Evolutionary conservation across 1,140 invertebrate species (phyloP).

Genomic region (Diabrotica undecimpunctata): DNA sequence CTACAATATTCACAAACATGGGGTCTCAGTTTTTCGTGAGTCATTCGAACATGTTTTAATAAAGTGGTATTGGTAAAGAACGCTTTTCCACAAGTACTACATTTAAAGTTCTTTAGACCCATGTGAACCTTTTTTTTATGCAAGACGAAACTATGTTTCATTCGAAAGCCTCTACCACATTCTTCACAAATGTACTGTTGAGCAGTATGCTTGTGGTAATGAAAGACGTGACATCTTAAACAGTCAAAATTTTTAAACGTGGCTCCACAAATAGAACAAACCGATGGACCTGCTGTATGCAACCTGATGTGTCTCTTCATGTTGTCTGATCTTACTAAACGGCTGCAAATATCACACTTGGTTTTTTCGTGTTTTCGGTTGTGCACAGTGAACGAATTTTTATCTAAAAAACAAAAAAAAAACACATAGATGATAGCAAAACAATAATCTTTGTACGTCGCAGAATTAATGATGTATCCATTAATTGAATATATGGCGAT

Average conservation of each 20-base stretch:
- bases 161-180: slow-evolving; percentile 22
- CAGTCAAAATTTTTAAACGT: slow-evolving; percentile 38
- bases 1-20: slow-evolving; percentile 26
- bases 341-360: slow-evolving; percentile 29
- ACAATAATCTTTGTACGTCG: too few relatives aligned
- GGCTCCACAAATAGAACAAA: slow-evolving; percentile 35
- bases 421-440: not conserved
- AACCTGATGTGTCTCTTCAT: slow-evolving; percentile 32
- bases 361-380: slow-evolving; percentile 29
- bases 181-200: slow-evolving; percentile 15
- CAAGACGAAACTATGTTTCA: slow-evolving; percentile 30
- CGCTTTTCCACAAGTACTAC: slow-evolving; percentile 35
- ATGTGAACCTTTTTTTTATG: slow-evolving; percentile 37
- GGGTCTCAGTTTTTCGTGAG: slow-evolving; percentile 27
- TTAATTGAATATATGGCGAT: too few relatives aligned
- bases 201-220: slow-evolving; percentile 31
- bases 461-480: too few relatives aligned
- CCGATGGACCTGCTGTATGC: slow-evolving; percentile 28
- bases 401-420: slow-evolving; percentile 24
- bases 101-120: slow-evolving; percentile 32
- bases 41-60: slow-evolving; percentile 37
- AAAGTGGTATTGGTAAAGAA: slow-evolving; percentile 34
- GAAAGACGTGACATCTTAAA: slow-evolving; percentile 34
- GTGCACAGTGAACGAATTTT: slow-evolving; percentile 25
- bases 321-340: slow-evolving; percentile 27